A percentile compares a stretch with the other conserved stretches of the same genome.
These are phyloP conservation scores for Archaeoteleia sp. DNA, from an alignment of 2,888 invertebrate species.

Conservation along the genomic window DNA sequence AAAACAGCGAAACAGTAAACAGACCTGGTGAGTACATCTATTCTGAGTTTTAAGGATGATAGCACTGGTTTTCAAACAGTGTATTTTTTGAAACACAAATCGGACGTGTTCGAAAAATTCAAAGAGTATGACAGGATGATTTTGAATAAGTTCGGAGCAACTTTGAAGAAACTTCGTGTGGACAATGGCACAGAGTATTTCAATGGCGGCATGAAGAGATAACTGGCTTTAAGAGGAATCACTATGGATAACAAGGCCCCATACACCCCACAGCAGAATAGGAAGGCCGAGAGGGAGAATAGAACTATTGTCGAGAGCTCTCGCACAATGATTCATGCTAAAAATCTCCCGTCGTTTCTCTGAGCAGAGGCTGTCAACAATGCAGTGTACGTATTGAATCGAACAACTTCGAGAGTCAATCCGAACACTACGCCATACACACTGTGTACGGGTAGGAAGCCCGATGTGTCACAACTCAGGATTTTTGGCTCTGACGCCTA, in stretches of 20 bases:
- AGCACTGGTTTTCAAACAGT: slow-evolving; percentile 23
- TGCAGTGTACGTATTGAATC: slow-evolving; percentile 56
- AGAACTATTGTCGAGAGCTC: slow-evolving; percentile 48
- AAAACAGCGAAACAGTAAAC: not conserved
- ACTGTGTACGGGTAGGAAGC: slow-evolving; percentile 43
- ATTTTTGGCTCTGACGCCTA: slow-evolving; percentile 43
- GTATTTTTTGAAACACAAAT: slow-evolving; percentile 45
- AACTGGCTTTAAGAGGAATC: slow-evolving; percentile 29
- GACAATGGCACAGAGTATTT: slow-evolving; percentile 49
- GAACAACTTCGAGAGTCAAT: slow-evolving; percentile 1
- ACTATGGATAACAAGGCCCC: slow-evolving; percentile 28
- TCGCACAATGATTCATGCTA: slow-evolving; percentile 42
- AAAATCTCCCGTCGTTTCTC: slow-evolving; percentile 21
- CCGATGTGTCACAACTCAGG: slow-evolving; percentile 32
- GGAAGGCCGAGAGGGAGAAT: slow-evolving; percentile 43
- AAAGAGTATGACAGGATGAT: slow-evolving; percentile 15
- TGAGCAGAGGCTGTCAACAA: slow-evolving; percentile 58
- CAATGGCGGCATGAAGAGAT: slow-evolving; percentile 20
- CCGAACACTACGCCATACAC: slow-evolving; percentile 35
- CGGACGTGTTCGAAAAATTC: slow-evolving; percentile 39
- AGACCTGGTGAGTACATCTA: slow-evolving; percentile 4
- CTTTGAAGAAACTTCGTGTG: slow-evolving; percentile 22
- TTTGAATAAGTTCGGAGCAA: slow-evolving; percentile 25
- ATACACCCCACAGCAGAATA: slow-evolving; percentile 50
- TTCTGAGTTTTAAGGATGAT: slow-evolving; percentile 39